Evolutionary conservation across 2,888 invertebrate species (phyloP).

Genomic region (Linnaemya tessellans): DNA sequence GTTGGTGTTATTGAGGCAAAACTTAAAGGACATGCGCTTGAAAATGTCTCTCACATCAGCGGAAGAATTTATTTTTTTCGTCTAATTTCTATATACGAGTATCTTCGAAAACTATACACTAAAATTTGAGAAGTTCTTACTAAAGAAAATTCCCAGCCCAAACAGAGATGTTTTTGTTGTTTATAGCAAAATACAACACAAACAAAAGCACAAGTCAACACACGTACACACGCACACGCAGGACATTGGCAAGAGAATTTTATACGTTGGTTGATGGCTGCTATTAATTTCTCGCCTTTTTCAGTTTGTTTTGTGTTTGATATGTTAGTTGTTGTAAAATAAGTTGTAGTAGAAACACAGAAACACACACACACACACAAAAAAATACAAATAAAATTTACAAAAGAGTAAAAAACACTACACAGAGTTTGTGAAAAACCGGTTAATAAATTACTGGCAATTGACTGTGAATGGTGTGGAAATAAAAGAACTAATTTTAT

Average conservation of each 20-base stretch:
- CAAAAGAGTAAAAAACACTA: slow-evolving; percentile 59
- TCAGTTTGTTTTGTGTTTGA: slow-evolving; percentile 40
- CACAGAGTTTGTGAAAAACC: slow-evolving; percentile 77
- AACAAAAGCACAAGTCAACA: slow-evolving; percentile 65
- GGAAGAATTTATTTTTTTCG: too few species aligned
- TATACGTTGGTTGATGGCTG: slow-evolving; percentile 44
- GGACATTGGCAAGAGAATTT: slow-evolving; percentile 73
- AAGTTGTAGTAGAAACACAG: slow-evolving; percentile 78
- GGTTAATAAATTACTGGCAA: slow-evolving; percentile 81
- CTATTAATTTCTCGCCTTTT: slow-evolving; percentile 33
- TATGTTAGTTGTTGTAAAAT: slow-evolving; percentile 57
- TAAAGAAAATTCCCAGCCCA: slow-evolving; percentile 76
- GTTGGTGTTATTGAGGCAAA: not conserved
- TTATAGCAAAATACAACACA: slow-evolving; percentile 38
- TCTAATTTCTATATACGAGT: slow-evolving; percentile 7
- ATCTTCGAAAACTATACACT: slow-evolving; percentile 75
- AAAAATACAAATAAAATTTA: slow-evolving; percentile 36
- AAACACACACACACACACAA: slow-evolving; percentile 70
- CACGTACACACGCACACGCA: slow-evolving; percentile 74
- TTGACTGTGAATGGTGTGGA: slow-evolving; percentile 60
- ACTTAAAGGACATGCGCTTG: slow-evolving; percentile 38
- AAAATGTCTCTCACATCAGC: too few species aligned
- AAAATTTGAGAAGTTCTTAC: slow-evolving; percentile 73
- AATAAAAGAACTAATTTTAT: slow-evolving; percentile 33
- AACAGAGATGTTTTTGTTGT: slow-evolving; percentile 68